A percentile compares a stretch with the other conserved stretches of the same genome.
These are phyloP conservation scores for Hirundichthys speculiger DNA, from an alignment of 2,113 vertebrate species.

Conservation along the genomic window DNA sequence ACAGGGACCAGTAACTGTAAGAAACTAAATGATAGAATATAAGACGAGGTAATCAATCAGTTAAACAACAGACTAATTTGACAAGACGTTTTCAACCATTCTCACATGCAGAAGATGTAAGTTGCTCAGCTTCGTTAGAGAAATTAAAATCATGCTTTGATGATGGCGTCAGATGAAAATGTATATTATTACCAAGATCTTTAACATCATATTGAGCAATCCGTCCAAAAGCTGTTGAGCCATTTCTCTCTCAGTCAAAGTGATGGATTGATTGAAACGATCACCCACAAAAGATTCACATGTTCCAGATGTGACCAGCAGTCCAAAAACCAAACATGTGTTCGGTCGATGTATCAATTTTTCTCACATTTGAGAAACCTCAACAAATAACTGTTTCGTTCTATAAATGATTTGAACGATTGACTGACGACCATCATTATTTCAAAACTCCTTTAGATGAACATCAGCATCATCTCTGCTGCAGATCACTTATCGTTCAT, in stretches of 20 bases:
- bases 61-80: conserved; percentile 13
- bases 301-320: not conserved
- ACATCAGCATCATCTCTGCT: no score
- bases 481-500: no score
- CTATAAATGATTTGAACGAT: no score
- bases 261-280: not conserved
- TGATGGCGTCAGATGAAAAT: not conserved
- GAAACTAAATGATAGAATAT: not conserved
- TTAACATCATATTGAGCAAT: not conserved
- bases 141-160: not conserved
- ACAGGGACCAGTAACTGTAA: not conserved
- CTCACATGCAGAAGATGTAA: not conserved
- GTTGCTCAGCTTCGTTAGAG: not conserved
- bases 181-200: not conserved
- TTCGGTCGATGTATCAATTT: no score
- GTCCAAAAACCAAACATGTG: no score
- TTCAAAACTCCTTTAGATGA: no score
- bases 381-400: no score
- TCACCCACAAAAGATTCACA: not conserved
- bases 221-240: not conserved
- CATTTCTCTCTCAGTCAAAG: no score
- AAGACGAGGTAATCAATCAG: conserved; percentile 14
- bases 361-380: no score
- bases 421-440: no score
- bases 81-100: not conserved